Percentiles rank a stretch among this genome's conserved stretches.
Evolutionary conservation across 2,797 vertebrate species (phyloP).

Genomic region (Hirundo rustica): DNA sequence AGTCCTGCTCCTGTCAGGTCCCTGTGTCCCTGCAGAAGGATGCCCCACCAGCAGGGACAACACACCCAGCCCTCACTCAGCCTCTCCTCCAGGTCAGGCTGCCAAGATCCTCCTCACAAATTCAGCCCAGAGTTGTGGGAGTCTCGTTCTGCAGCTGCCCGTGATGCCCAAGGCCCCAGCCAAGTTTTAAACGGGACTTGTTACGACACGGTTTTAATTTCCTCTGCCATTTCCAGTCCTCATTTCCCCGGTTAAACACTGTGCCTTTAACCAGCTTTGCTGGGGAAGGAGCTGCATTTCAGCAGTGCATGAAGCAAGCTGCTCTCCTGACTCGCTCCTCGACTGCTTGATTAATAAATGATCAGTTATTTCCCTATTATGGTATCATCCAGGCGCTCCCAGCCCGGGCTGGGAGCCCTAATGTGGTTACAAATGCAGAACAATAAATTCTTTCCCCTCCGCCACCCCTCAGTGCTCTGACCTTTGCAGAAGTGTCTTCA

Average conservation of each 20-base stretch:
- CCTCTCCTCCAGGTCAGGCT: not conserved
- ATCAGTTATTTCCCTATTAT: conserved; percentile 51
- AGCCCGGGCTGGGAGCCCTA: conserved; percentile 16
- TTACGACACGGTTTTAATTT: not conserved
- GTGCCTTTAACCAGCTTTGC: conserved; percentile 26
- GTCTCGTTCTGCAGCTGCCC: not conserved
- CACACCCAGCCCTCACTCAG: not conserved
- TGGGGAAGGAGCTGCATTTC: conserved; percentile 5
- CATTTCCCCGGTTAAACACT: not conserved
- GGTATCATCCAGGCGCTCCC: not conserved
- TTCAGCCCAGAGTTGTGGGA: not conserved
- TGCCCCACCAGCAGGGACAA: not conserved
- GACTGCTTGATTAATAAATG: conserved; percentile 52
- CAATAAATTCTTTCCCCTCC: conserved; percentile 6
- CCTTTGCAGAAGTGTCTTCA: conserved; percentile 7
- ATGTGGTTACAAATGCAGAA: conserved; percentile 25
- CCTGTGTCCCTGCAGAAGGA: not conserved
- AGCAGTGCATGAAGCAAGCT: not conserved
- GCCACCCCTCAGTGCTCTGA: not conserved
- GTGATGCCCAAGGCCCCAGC: not conserved
- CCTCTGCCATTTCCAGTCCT: not conserved
- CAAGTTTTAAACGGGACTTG: not conserved
- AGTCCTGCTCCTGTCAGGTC: not conserved
- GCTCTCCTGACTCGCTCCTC: not conserved
- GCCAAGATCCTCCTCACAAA: not conserved